These are phyloP conservation scores for Timandra comae DNA, from an alignment of 2,888 invertebrate species.

Conservation along the genomic window DNA sequence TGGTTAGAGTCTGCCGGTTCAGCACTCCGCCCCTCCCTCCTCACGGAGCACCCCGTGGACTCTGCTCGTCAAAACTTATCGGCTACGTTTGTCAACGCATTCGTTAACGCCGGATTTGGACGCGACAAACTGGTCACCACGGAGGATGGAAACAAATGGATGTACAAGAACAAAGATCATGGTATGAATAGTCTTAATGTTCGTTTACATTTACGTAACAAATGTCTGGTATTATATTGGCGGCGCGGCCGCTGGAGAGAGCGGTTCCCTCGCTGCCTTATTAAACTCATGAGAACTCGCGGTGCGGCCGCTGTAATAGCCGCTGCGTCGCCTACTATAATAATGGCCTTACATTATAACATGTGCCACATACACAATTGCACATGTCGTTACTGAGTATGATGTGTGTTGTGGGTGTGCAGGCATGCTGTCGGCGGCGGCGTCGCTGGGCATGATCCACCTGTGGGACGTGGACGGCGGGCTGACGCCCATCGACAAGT, in stretches of 20 bases:
- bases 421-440: conserved; percentile 97
- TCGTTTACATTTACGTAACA: too few relatives aligned
- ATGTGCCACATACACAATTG: too few relatives aligned
- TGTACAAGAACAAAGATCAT: conserved; percentile 98
- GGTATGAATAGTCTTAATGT: conserved; percentile 42
- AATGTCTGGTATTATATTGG: too few relatives aligned
- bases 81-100: conserved; percentile 98
- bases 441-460: conserved; percentile 95
- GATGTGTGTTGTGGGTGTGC: conserved; percentile 1
- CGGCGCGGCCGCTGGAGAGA: too few relatives aligned
- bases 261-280: too few relatives aligned
- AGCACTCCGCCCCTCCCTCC: conserved; percentile 81
- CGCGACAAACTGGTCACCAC: conserved; percentile 95
- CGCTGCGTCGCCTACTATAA: too few relatives aligned
- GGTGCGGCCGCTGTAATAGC: too few relatives aligned
- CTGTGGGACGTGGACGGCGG: conserved; percentile 99
- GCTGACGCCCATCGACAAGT: conserved; percentile 98
- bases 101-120: conserved; percentile 98
- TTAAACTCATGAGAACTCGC: too few relatives aligned
- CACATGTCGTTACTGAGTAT: too few relatives aligned
- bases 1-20: conserved; percentile 91
- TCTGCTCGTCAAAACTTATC: conserved; percentile 98
- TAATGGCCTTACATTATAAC: too few relatives aligned
- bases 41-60: conserved; percentile 87
- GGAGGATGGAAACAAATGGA: conserved; percentile 89